phyloP scores from a whole-genome alignment of 2,888 invertebrate species.

The Allacma fusca region DNA sequence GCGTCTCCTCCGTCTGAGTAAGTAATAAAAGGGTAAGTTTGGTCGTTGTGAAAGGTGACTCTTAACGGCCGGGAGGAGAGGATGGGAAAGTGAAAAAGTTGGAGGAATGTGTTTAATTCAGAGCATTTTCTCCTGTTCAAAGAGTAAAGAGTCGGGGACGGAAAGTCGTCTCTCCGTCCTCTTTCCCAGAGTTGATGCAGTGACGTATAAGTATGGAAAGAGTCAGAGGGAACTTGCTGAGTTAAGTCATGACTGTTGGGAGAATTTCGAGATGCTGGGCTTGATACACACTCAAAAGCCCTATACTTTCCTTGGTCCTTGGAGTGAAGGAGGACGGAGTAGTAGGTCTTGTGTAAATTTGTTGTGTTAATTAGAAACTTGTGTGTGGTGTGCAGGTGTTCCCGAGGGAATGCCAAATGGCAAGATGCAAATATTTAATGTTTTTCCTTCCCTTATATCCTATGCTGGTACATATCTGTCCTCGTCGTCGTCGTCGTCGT shows the following conservation, averaged over 20 bases:
- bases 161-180: too few species aligned
- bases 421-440: slow-evolving; percentile 35
- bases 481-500: too few species aligned
- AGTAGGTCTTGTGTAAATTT: slow-evolving; percentile 28
- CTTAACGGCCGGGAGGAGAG: too few species aligned
- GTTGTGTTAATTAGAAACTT: slow-evolving; percentile 37
- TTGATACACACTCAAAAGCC: slow-evolving; percentile 17
- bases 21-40: too few species aligned
- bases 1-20: background rate
- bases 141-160: too few species aligned
- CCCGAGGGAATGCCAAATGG: slow-evolving; percentile 31
- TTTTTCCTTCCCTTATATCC: too few species aligned
- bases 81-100: slow-evolving; percentile 22
- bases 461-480: too few species aligned
- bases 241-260: slow-evolving; percentile 1
- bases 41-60: too few species aligned
- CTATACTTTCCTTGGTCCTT: slow-evolving; percentile 14
- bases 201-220: background rate
- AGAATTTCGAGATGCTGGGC: background rate
- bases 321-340: background rate
- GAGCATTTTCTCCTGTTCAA: background rate
- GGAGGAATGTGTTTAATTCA: background rate
- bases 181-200: background rate
- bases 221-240: slow-evolving; percentile 1
- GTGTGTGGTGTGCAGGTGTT: slow-evolving; percentile 26